Conservation (phyloP, 1,140 invertebrate species). For the Aphis craccivora region DNA sequence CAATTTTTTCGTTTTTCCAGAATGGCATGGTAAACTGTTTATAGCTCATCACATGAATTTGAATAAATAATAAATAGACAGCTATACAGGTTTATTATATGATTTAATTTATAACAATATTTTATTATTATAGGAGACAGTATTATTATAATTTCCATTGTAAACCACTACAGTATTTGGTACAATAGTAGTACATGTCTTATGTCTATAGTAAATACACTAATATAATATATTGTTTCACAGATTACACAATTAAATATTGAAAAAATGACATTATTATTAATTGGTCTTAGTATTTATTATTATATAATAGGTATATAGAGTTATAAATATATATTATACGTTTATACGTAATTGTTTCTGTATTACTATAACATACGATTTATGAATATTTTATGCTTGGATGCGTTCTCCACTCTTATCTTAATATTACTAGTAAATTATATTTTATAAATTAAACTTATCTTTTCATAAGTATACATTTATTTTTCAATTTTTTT, state of each 20-base stretch:
- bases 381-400: neutral
- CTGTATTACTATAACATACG: neutral
- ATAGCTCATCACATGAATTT: neutral
- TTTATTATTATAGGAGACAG: no score
- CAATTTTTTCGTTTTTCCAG: neutral
- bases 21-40: neutral
- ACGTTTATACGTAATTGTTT: neutral
- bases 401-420: neutral
- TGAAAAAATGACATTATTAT: neutral
- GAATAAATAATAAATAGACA: neutral
- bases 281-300: conserved; percentile 1
- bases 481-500: neutral
- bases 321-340: neutral
- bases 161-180: neutral
- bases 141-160: neutral
- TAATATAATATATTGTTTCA: neutral
- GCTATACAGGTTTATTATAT: neutral
- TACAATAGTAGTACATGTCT: neutral
- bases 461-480: neutral
- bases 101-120: neutral
- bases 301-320: no score
- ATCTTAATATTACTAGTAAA: neutral
- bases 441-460: neutral
- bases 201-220: neutral
- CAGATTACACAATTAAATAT: neutral